Conservation (phyloP, 92 coral and sea anemone genomes). For the Virgularia gustaviana region DNA sequence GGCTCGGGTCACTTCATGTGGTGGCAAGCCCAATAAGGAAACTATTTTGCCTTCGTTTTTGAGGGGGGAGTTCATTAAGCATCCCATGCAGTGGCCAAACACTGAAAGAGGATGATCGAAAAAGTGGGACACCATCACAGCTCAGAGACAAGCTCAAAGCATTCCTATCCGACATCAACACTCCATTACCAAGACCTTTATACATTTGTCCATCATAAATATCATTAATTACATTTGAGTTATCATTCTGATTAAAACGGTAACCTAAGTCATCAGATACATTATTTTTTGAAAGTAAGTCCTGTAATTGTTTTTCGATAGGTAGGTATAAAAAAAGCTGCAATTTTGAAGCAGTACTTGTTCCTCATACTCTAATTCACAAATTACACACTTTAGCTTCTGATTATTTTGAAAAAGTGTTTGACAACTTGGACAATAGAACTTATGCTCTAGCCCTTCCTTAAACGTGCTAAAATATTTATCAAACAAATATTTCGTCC, state of each 20-base stretch:
- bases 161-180: background rate
- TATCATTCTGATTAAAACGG: background rate
- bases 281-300: background rate
- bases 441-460: background rate
- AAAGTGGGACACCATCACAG: background rate
- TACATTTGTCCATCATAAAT: background rate
- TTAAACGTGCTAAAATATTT: background rate
- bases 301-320: background rate
- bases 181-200: background rate
- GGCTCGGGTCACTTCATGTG: conserved; percentile 15
- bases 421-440: background rate
- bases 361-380: background rate
- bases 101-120: background rate
- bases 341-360: background rate
- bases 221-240: background rate
- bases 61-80: no score
- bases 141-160: background rate
- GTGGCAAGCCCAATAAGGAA: no score
- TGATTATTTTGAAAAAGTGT: background rate
- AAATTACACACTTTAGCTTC: no score
- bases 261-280: background rate
- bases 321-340: background rate
- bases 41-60: no score
- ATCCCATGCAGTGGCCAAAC: background rate
- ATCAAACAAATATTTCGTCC: background rate